Evolutionary conservation across 2,113 vertebrate genomes (phyloP).

Genomic region (Charina bottae): DNA sequence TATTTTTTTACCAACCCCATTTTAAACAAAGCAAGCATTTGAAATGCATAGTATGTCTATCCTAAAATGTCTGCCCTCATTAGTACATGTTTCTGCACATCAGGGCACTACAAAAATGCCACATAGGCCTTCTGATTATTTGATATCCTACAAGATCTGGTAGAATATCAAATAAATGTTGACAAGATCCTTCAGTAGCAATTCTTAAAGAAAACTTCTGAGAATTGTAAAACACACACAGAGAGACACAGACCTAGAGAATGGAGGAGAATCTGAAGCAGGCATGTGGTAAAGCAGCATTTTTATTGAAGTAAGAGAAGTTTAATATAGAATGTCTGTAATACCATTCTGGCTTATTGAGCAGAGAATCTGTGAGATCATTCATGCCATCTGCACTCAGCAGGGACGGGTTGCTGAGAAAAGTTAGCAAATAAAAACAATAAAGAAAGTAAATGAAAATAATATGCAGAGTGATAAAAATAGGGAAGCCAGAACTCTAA

Average conservation of each 20-base stretch:
- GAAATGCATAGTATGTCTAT: not conserved
- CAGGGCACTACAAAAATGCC: not conserved
- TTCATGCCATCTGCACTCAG: conserved; percentile 54
- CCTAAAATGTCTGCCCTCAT: not conserved
- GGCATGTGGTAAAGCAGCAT: conserved; percentile 32
- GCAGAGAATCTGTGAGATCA: conserved; percentile 35
- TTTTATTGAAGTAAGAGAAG: conserved; percentile 5
- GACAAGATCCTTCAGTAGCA: rapidly evolving
- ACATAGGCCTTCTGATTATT: not conserved
- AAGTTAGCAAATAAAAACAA: conserved; percentile 51
- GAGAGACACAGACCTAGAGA: conserved; percentile 2
- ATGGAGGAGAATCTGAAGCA: not conserved
- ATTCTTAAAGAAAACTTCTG: conserved; percentile 14
- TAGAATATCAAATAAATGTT: not conserved
- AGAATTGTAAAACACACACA: not conserved
- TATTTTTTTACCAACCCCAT: not conserved
- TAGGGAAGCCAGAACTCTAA: conserved; percentile 47
- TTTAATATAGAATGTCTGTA: conserved; percentile 29
- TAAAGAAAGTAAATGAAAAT: conserved; percentile 60
- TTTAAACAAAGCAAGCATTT: not conserved
- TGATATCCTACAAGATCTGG: not conserved
- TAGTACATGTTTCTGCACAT: not conserved
- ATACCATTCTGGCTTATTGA: conserved; percentile 38
- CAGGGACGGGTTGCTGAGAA: conserved; percentile 25
- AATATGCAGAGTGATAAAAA: conserved; percentile 46